phyloP scores from a whole-genome alignment of 2,888 invertebrate species.

The Anarsia innoxiella region DNA sequence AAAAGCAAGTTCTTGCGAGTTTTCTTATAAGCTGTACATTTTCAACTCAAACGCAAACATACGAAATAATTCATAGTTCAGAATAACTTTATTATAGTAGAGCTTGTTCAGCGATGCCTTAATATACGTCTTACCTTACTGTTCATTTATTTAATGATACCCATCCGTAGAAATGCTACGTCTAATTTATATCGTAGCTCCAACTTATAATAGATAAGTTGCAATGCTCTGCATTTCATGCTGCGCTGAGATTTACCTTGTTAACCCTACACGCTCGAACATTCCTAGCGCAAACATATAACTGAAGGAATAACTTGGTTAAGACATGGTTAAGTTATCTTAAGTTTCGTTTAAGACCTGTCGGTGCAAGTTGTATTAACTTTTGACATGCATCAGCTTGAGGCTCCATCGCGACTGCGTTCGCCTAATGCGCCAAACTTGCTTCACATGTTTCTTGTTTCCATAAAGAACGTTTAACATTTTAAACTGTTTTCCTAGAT shows the following conservation, averaged over 20 bases:
- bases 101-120: too few species aligned
- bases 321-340: conserved; percentile 28
- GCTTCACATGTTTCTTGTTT: conserved; percentile 15
- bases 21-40: too few species aligned
- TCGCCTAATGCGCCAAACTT: conserved; percentile 22
- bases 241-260: conserved; percentile 11
- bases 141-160: too few species aligned
- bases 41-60: too few species aligned
- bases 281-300: conserved; percentile 26
- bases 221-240: conserved; percentile 2
- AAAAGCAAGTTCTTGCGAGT: too few species aligned
- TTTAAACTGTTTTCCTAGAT: too few species aligned
- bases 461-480: conserved; percentile 2
- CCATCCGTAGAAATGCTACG: too few species aligned
- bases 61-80: too few species aligned
- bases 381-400: conserved; percentile 34
- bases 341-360: conserved; percentile 39
- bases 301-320: conserved; percentile 40
- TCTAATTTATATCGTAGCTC: conserved; percentile 1
- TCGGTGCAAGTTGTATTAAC: conserved; percentile 41
- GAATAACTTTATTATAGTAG: too few species aligned
- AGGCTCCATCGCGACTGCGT: conserved; percentile 28
- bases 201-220: conserved; percentile 3
- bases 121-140: too few species aligned
- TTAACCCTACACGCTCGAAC: conserved; percentile 9